phyloP scores from a whole-genome alignment of 2,797 vertebrate genomes.

The Centropyge bicolor region DNA sequence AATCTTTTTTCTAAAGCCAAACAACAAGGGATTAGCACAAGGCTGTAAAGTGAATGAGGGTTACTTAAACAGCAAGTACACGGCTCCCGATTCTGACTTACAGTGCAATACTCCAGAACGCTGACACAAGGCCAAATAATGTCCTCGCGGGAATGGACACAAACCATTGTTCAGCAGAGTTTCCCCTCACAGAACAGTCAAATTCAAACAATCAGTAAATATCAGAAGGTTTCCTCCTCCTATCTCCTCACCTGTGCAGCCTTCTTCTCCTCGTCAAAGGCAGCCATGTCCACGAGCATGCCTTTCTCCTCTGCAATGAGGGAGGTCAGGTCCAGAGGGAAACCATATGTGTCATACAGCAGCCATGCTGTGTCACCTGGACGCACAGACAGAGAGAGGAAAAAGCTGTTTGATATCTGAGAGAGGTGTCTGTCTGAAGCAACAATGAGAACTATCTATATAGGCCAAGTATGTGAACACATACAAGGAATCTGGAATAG shows the following conservation, averaged over 20 bases:
- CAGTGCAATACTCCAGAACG: conserved; percentile 47
- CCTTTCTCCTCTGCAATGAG: conserved; percentile 98
- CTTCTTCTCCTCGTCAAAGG: conserved; percentile 96
- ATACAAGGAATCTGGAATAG: not conserved
- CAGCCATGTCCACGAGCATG: conserved; percentile 90
- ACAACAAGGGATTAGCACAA: conserved; percentile 15
- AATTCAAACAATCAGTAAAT: not conserved
- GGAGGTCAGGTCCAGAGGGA: conserved; percentile 95
- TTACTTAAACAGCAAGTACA: conserved; percentile 56
- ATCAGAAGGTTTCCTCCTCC: not conserved
- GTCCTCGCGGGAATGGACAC: conserved; percentile 8
- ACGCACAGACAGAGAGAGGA: not conserved
- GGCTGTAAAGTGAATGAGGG: conserved; percentile 38
- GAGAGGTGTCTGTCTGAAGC: conserved; percentile 6
- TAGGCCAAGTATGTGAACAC: not conserved
- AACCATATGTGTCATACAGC: conserved; percentile 97
- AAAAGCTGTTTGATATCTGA: not conserved
- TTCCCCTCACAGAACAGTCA: conserved; percentile 10
- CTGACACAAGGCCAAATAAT: conserved; percentile 45
- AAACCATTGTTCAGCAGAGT: conserved; percentile 19
- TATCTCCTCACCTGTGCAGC: conserved; percentile 90
- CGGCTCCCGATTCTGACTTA: conserved; percentile 40
- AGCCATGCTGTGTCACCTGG: conserved; percentile 98
- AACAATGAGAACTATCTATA: not conserved
- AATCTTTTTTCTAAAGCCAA: conserved; percentile 29